Conservation (phyloP, 1,140 invertebrate species). For the Harpegnathos saltator region DNA sequence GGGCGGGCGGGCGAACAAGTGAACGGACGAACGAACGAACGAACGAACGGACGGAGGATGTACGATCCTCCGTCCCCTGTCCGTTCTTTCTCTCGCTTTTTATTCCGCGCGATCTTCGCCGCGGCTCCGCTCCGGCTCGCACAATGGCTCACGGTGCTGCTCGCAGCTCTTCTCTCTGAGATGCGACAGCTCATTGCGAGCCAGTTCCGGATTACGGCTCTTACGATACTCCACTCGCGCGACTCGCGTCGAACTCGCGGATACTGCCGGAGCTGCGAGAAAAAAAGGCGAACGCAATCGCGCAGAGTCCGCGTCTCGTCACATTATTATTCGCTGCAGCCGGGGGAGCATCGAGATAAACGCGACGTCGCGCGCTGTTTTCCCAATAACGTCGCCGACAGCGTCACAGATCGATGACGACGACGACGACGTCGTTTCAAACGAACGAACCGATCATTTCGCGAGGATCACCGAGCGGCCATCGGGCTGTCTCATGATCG, state of each 20-base stretch:
- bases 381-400: too few species aligned
- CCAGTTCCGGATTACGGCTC: slow-evolving; percentile 72
- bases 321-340: neutral
- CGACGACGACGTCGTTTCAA: too few species aligned
- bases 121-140: slow-evolving; percentile 38
- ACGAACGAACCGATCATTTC: too few species aligned
- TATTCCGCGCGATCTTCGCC: slow-evolving; percentile 62
- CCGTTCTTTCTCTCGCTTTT: slow-evolving; percentile 32
- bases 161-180: slow-evolving; percentile 51
- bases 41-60: slow-evolving; percentile 40
- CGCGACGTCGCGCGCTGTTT: too few species aligned
- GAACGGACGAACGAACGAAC: slow-evolving; percentile 4
- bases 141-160: slow-evolving; percentile 41
- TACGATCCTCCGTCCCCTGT: slow-evolving; percentile 16
- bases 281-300: slow-evolving; percentile 36
- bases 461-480: too few species aligned
- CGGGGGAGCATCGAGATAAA: neutral
- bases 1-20: slow-evolving; percentile 17
- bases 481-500: too few species aligned
- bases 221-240: slow-evolving; percentile 54
- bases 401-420: too few species aligned
- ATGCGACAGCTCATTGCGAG: slow-evolving; percentile 66
- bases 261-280: slow-evolving; percentile 35
- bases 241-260: slow-evolving; percentile 35
- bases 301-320: neutral